phyloP scores from a whole-genome alignment of 2,888 invertebrate species.

The Mythimna albipuncta region DNA sequence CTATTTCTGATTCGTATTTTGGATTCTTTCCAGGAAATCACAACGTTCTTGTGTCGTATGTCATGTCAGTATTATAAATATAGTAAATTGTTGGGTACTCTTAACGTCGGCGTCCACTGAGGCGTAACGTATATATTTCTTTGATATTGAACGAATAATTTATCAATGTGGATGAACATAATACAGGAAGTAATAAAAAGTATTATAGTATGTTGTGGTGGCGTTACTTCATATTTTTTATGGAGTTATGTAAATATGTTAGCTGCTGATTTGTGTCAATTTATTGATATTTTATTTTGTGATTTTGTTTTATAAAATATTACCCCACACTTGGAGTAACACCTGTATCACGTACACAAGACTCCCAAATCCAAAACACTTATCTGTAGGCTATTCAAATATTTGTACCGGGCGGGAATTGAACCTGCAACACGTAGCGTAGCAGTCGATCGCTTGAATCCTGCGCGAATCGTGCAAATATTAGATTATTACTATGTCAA shows the following conservation, averaged over 20 bases:
- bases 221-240: conserved; percentile 28
- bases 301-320: background rate
- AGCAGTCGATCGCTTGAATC: too few relatives aligned
- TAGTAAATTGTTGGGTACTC: conserved; percentile 59
- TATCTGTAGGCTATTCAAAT: too few relatives aligned
- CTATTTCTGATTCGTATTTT: conserved; percentile 63
- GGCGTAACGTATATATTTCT: conserved; percentile 58
- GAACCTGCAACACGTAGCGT: too few relatives aligned
- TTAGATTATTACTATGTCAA: too few relatives aligned
- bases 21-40: conserved; percentile 66
- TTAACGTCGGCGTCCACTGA: conserved; percentile 48
- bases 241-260: conserved; percentile 14
- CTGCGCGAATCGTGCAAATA: too few relatives aligned
- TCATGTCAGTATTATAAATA: conserved; percentile 68
- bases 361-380: too few relatives aligned
- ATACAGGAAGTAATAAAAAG: conserved; percentile 56
- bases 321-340: too few relatives aligned
- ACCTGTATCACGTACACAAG: too few relatives aligned
- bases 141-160: conserved; percentile 54
- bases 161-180: conserved; percentile 44
- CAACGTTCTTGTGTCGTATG: conserved; percentile 63
- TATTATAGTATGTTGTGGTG: conserved; percentile 9
- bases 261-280: conserved; percentile 18
- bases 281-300: background rate
- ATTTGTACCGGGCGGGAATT: too few relatives aligned